Conservation (phyloP, 1,140 invertebrate species). For the Ruditapes philippinarum region DNA sequence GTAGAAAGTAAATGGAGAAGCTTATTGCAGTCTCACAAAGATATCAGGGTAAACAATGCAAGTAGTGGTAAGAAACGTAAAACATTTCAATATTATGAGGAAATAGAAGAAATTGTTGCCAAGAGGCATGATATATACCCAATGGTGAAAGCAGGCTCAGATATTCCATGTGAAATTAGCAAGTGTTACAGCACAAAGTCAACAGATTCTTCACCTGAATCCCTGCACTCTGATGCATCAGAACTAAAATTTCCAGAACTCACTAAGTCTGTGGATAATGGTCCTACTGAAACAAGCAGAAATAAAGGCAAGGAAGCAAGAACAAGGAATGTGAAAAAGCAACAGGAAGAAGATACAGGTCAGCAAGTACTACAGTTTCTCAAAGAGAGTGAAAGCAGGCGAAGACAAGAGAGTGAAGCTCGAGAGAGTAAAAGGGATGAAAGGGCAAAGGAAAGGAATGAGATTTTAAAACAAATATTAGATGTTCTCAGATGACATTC, state of each 20-base stretch:
- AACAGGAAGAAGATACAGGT: not conserved
- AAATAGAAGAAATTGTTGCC: conserved; percentile 21
- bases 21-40: conserved; percentile 21
- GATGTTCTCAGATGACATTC: too few relatives aligned
- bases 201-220: not conserved
- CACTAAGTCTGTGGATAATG: not conserved
- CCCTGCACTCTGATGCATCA: not conserved
- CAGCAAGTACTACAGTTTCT: conserved; percentile 18
- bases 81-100: conserved; percentile 30
- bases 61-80: not conserved
- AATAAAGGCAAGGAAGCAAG: not conserved
- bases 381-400: not conserved
- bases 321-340: not conserved
- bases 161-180: not conserved
- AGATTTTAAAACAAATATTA: not conserved
- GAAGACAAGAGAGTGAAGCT: not conserved
- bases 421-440: conserved; percentile 2
- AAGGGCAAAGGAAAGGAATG: conserved; percentile 1
- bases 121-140: conserved; percentile 30
- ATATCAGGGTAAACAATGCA: not conserved
- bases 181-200: too few relatives aligned
- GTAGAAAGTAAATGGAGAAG: conserved; percentile 20
- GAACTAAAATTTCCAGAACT: not conserved
- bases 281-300: not conserved
- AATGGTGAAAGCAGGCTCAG: not conserved